Evolutionary conservation across 1,140 invertebrate genomes (phyloP).

Genomic region (Semibalanus balanoides): DNA sequence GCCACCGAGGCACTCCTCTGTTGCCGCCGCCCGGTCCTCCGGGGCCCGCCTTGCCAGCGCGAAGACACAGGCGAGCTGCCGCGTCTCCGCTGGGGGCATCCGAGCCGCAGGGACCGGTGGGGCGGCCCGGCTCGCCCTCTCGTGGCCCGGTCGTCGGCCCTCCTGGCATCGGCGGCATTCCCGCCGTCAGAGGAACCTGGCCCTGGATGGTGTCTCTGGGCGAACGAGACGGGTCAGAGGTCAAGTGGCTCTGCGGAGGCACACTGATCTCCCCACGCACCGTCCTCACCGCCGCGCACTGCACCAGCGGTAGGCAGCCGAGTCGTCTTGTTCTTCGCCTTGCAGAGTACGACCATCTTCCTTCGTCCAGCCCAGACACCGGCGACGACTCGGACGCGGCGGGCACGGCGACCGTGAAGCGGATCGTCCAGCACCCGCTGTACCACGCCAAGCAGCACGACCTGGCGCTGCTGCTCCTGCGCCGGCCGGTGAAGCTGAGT

Average conservation of each 20-base stretch:
- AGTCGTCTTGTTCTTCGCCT: constrained; percentile 54
- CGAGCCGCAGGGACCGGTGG: too few relatives aligned
- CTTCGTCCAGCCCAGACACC: constrained; percentile 19
- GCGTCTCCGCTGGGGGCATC: too few relatives aligned
- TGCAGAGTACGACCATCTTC: constrained; percentile 58
- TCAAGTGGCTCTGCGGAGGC: constrained; percentile 59
- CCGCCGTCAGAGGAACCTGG: neutral
- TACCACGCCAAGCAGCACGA: constrained; percentile 89
- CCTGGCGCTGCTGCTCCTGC: constrained; percentile 62
- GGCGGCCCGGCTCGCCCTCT: too few relatives aligned
- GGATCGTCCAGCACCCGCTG: constrained; percentile 59
- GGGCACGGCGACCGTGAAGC: constrained; percentile 47
- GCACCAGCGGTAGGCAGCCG: constrained; percentile 44
- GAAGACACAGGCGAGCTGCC: too few relatives aligned
- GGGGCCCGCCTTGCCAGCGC: too few relatives aligned
- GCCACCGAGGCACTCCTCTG: too few relatives aligned
- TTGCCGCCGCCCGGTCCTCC: too few relatives aligned
- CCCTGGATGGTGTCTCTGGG: neutral
- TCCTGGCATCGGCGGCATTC: neutral
- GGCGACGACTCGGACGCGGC: constrained; percentile 50
- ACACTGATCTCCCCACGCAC: constrained; percentile 68
- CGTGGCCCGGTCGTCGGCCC: too few relatives aligned
- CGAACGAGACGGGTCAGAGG: neutral
- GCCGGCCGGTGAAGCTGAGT: constrained; percentile 36
- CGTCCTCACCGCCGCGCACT: constrained; percentile 85